phyloP scores from a whole-genome alignment of 92 coral and sea anemone species.

The Epizoanthus stellaris region DNA sequence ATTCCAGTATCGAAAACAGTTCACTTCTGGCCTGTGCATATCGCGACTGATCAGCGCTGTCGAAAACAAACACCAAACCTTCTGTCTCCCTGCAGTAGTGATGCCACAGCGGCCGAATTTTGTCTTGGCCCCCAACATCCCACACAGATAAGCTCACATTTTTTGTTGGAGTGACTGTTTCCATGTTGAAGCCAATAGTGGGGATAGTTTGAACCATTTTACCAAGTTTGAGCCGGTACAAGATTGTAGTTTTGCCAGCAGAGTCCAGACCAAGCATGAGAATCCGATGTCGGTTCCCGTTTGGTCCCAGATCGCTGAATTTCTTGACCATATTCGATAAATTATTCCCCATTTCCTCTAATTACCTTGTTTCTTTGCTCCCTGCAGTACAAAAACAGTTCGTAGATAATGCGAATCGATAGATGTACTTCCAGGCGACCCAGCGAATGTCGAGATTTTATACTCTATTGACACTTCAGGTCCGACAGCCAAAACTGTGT shows the following conservation, averaged over 20 bases:
- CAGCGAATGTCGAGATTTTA: too few species aligned
- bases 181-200: conserved; percentile 46
- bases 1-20: conserved; percentile 42
- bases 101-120: conserved; percentile 39
- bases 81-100: conserved; percentile 43
- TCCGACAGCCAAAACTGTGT: too few species aligned
- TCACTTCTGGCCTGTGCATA: conserved; percentile 40
- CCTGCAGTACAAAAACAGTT: background rate
- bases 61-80: conserved; percentile 31
- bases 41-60: conserved; percentile 41
- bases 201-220: conserved; percentile 43
- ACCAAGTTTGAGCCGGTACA: conserved; percentile 39
- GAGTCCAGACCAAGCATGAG: conserved; percentile 39
- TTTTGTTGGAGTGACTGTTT: conserved; percentile 46
- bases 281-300: conserved; percentile 41
- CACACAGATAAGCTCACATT: conserved; percentile 40
- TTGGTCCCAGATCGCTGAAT: conserved; percentile 35
- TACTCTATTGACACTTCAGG: too few species aligned
- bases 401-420: too few species aligned
- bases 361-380: background rate
- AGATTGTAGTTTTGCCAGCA: conserved; percentile 40
- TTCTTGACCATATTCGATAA: conserved; percentile 30
- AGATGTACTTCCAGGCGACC: too few species aligned
- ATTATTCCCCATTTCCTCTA: conserved; percentile 33
- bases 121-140: conserved; percentile 46